Conservation (phyloP, 1,140 invertebrate genomes). For the Ceratina japonica region DNA sequence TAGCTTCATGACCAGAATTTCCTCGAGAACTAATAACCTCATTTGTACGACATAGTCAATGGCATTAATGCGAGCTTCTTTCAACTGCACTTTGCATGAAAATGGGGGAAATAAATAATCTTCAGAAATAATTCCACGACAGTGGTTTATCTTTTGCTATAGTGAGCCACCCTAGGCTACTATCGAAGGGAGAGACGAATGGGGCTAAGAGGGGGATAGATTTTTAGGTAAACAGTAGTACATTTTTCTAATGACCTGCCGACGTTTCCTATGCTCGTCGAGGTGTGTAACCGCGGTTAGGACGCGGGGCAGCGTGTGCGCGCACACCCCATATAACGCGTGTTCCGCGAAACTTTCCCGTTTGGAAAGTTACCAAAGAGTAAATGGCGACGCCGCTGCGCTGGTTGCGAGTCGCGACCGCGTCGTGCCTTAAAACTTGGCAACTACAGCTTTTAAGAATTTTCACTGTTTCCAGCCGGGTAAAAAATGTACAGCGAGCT, state of each 20-base stretch:
- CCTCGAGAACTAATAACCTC: no score
- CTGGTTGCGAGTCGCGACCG: slow-evolving; percentile 27
- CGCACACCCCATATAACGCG: slow-evolving; percentile 30
- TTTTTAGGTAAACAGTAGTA: slow-evolving; percentile 53
- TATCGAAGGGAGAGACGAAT: neutral
- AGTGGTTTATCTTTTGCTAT: no score
- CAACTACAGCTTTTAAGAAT: slow-evolving; percentile 62
- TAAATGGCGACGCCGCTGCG: slow-evolving; percentile 54
- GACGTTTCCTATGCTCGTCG: slow-evolving; percentile 15
- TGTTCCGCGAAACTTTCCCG: slow-evolving; percentile 55
- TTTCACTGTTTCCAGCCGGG: slow-evolving; percentile 18
- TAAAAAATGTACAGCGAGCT: slow-evolving; percentile 26
- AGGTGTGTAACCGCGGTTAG: slow-evolving; percentile 19
- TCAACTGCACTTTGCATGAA: no score
- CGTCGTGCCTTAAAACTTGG: slow-evolving; percentile 64
- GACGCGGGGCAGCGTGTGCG: neutral
- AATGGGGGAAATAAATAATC: no score
- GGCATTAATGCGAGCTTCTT: no score
- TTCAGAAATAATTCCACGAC: no score
- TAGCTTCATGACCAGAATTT: no score
- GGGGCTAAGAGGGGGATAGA: neutral
- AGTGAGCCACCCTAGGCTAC: no score
- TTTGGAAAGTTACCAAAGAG: slow-evolving; percentile 66
- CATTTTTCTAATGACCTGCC: slow-evolving; percentile 52
- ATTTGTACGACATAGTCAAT: no score